Evolutionary conservation across 2,113 vertebrate species (phyloP).

Genomic region (Dermatemys mawii): DNA sequence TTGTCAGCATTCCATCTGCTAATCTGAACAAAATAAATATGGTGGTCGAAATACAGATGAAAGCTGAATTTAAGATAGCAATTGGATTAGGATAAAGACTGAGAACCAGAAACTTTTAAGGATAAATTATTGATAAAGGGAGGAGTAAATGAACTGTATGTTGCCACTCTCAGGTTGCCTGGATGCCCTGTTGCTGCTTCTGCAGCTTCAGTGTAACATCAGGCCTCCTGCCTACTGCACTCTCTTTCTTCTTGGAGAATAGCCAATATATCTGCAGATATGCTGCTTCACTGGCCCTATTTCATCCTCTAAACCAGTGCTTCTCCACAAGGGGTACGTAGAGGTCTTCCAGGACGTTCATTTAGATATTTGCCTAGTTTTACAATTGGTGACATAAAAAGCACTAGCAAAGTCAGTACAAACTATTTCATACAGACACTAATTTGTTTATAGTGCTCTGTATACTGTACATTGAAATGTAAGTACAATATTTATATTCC

Average conservation of each 20-base stretch:
- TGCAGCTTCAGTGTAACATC: rapidly evolving
- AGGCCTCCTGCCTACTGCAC: rapidly evolving
- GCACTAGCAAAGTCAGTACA: too few species aligned
- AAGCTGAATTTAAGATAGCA: rapidly evolving
- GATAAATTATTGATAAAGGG: neutral
- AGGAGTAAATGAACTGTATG: neutral
- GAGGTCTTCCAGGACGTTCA: too few species aligned
- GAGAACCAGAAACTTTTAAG: neutral
- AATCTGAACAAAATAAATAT: neutral
- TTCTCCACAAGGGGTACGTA: too few species aligned
- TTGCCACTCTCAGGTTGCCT: rapidly evolving
- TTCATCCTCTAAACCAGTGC: neutral
- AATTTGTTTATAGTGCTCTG: too few species aligned
- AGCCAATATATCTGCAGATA: neutral
- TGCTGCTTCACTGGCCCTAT: neutral
- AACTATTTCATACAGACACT: too few species aligned
- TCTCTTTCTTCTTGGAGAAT: neutral
- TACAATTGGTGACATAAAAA: too few species aligned
- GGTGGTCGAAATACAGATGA: neutral
- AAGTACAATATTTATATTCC: too few species aligned
- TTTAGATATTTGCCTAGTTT: too few species aligned
- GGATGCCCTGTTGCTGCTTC: neutral
- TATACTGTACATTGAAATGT: too few species aligned
- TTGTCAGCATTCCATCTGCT: neutral
- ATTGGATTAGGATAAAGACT: neutral